Conservation (phyloP, 2,888 invertebrate species). For the Scaptomyza cyrtandrae region DNA sequence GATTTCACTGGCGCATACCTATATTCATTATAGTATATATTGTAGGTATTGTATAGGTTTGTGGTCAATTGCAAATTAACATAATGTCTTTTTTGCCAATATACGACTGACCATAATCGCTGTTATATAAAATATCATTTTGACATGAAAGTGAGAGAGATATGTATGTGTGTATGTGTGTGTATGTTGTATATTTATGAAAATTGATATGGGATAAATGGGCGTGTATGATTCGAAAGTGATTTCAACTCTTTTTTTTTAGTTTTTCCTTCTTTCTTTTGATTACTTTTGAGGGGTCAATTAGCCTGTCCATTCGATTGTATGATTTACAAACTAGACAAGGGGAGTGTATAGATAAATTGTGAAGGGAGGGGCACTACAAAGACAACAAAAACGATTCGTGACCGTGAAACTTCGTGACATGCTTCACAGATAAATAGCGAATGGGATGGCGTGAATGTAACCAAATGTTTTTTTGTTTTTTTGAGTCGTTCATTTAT, state of each 20-base stretch:
- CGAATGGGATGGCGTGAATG: conserved; percentile 46
- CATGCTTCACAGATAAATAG: conserved; percentile 44
- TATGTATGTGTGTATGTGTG: neutral
- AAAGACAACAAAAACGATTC: conserved; percentile 44
- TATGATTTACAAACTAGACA: neutral
- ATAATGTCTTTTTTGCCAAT: conserved; percentile 60
- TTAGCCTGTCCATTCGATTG: conserved; percentile 37
- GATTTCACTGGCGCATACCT: conserved; percentile 62
- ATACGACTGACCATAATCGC: conserved; percentile 62
- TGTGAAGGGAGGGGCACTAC: neutral
- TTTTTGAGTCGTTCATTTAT: neutral
- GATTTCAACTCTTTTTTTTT: conserved; percentile 45
- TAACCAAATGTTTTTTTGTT: conserved; percentile 30
- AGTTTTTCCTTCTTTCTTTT: neutral
- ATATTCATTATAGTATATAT: conserved; percentile 28
- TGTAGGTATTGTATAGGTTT: neutral
- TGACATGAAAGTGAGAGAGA: conserved; percentile 69
- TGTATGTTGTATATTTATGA: conserved; percentile 3
- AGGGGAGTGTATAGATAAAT: neutral
- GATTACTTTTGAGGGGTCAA: conserved; percentile 43
- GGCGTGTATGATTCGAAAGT: conserved; percentile 74
- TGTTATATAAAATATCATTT: conserved; percentile 66
- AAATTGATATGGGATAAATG: conserved; percentile 48
- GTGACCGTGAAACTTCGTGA: conserved; percentile 74
- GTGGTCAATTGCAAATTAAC: conserved; percentile 60